Evolutionary conservation across 2,888 invertebrate species (phyloP), one percentile per base, ranked within the genome.

Genomic region (Heliconius sara): DNA sequence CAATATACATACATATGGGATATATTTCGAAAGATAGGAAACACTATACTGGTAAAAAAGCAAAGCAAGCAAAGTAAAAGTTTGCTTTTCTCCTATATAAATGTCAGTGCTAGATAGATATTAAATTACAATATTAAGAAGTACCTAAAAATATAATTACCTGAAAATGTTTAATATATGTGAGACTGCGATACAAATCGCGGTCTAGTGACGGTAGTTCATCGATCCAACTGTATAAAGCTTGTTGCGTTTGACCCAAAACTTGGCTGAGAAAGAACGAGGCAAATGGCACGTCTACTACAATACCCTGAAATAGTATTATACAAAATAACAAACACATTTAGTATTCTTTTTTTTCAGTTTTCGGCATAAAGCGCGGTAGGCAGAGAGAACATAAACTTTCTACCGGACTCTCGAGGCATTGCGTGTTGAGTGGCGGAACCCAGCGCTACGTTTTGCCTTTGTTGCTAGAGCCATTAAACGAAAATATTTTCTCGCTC

Each of bases 271-370:
- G 96, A 93, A 99, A 99, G 93, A 99, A 99, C 60, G 99, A 98
- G 0, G 99, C 99, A 91, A 99, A 99, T 1, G 99, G 99, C 67
- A 99, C 99, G 91, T 99, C 99, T 7, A 99, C 98, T 12, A 99
- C 99, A 84, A 99, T 99, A 34, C 99, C 99, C 97, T 97, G 92
- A 0, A 89, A 90, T 75, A 66, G 34, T 57, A 30, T n/a, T n/a
- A n/a, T n/a, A n/a, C 30, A 57, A 27, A 25, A 72, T 27, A n/a
- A 25, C 0, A 25, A n/a, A 70, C n/a, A n/a, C 12, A 43, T 12
- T n/a, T 7, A 2, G 4, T 60, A 9, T n/a, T n/a, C 3, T 10
- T 57, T 19, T n/a, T 60, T 12, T n/a, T 60, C n/a, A 60, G 60
- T 22, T n/a, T n/a, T 19, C 19, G 2, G 19, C 19, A 19, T 6